phyloP scores from a whole-genome alignment of 2,888 invertebrate species.

The Hemicrepidius hirtus region DNA sequence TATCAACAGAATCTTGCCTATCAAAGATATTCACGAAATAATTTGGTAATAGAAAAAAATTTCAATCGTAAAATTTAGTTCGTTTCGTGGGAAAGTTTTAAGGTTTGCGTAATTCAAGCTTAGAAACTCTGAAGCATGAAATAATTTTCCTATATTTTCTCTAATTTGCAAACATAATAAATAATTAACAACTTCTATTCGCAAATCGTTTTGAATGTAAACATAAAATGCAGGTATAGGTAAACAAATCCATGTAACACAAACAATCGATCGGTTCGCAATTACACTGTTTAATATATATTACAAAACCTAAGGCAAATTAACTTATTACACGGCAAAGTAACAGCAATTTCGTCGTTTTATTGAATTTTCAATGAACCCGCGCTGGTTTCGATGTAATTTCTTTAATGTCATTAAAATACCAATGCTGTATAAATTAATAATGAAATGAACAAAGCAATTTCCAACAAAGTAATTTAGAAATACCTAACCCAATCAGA shows the following conservation, averaged over 20 bases:
- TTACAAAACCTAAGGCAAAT: constrained; percentile 12
- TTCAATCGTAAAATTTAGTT: no score
- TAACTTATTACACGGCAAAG: constrained; percentile 1
- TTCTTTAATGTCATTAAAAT: neutral
- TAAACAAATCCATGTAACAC: constrained; percentile 9
- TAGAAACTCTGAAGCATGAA: no score
- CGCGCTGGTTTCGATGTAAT: neutral
- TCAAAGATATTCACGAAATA: no score
- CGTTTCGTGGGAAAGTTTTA: no score
- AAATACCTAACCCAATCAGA: neutral
- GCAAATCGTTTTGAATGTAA: neutral
- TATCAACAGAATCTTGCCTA: no score
- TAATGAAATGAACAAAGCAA: neutral
- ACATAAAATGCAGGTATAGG: neutral
- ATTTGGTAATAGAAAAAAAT: no score
- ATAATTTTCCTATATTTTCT: no score
- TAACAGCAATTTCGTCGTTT: neutral
- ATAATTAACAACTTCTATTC: no score
- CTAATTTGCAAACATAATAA: no score
- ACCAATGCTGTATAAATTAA: neutral
- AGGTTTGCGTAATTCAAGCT: no score
- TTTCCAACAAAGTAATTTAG: neutral
- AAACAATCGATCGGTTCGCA: neutral
- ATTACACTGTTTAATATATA: neutral
- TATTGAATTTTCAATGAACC: constrained; percentile 10